Evolutionary conservation across 2,888 invertebrate species (phyloP), one percentile per base, ranked within the genome.

Genomic region (Ceriagrion tenellum): DNA sequence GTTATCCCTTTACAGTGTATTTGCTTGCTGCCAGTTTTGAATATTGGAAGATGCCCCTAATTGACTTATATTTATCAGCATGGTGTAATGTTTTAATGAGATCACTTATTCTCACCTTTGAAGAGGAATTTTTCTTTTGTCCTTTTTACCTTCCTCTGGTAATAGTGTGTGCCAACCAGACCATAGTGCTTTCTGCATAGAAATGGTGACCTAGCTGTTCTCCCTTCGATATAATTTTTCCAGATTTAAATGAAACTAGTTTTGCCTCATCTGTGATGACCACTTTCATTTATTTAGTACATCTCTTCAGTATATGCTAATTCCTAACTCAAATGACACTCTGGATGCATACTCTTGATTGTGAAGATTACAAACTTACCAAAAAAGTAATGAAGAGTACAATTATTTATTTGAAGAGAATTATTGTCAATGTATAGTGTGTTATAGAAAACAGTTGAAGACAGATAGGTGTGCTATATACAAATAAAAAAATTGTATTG

Each of bases 101-200:
- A 91, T 1, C 90, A n/a, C 69, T 63, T 63, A 63, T 63, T 91
- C 59, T 69, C 26, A 18, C 81, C 30, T 35, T 35, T 81, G 81
- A 81, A 81, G 35, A 81, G 18, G 81, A 81, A 59, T 35, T 81
- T 81, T 81, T 81, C 59, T 91, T 30, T 91, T 63, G 47, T 69
- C 63, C 81, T 63, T 91, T 91, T 90, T 47, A 40, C 63, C 63
- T 63, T 63, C 26, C n/a, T 63, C 40, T 26, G 59, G 63, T 69
- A 91, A 63, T 63, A 63, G 91, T 63, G 59, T 35, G 35, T 23
- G 35, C 63, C 63, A 91, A 40, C 63, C 40, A 63, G 91, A 91
- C 63, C 91, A 63, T 89, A 55, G 89, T 89, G 89, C 63, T 63
- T 91, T 63, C 63, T 91, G 63, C 89, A 89, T 89, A 89, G n/a